phyloP scores from a whole-genome alignment of 2,888 invertebrate species.

The Synergus itoensis region DNA sequence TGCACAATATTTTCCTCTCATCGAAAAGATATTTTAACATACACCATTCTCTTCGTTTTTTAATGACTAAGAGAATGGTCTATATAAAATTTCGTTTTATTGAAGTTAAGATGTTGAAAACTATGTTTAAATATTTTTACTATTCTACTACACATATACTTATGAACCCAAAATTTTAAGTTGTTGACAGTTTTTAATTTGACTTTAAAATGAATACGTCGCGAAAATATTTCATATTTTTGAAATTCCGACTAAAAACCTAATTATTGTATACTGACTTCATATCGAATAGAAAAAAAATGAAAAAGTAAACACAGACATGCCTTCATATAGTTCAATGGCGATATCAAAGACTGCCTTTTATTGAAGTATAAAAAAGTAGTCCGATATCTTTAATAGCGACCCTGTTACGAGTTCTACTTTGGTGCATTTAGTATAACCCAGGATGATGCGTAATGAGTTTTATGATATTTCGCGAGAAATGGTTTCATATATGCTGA shows the following conservation, averaged over 20 bases:
- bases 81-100: too few relatives aligned
- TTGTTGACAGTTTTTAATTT: too few relatives aligned
- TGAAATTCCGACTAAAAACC: neutral
- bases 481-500: conserved; percentile 52
- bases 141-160: too few relatives aligned
- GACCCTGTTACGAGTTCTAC: conserved; percentile 24
- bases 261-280: neutral
- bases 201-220: too few relatives aligned
- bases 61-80: too few relatives aligned
- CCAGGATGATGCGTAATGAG: conserved; percentile 48
- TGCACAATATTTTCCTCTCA: too few relatives aligned
- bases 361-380: conserved; percentile 38
- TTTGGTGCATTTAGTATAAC: conserved; percentile 43
- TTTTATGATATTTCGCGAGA: conserved; percentile 62
- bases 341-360: conserved; percentile 7
- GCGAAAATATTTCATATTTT: too few relatives aligned
- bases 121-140: too few relatives aligned
- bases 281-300: neutral
- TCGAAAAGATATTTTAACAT: too few relatives aligned
- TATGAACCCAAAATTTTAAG: too few relatives aligned
- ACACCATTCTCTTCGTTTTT: too few relatives aligned
- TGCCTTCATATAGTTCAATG: neutral
- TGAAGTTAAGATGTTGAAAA: too few relatives aligned
- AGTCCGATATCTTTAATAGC: conserved; percentile 36
- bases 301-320: neutral